These are phyloP conservation scores for Phenganax marumi DNA, from an alignment of 92 coral and sea anemone genomes.

Conservation along the genomic window DNA sequence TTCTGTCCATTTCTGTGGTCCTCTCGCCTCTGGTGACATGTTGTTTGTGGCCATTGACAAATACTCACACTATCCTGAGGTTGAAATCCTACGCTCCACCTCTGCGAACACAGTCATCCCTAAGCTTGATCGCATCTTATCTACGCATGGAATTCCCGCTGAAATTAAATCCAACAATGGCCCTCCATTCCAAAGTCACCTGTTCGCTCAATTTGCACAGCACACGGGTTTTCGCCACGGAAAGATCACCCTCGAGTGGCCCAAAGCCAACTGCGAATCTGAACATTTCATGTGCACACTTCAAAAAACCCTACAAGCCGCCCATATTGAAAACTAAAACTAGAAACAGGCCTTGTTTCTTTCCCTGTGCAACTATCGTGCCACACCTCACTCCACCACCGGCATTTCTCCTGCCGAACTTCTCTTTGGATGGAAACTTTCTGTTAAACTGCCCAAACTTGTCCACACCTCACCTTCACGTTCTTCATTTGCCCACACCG, in stretches of 20 bases:
- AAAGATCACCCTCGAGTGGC: slow-evolving; percentile 1
- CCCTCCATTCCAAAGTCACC: too few relatives aligned
- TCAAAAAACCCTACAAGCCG: background rate
- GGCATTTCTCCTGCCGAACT: slow-evolving; percentile 16
- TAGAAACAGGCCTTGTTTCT: slow-evolving; percentile 6
- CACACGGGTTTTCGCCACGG: background rate
- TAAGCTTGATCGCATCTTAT: too few relatives aligned
- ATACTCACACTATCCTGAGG: background rate
- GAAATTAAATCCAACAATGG: too few relatives aligned
- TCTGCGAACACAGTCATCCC: too few relatives aligned
- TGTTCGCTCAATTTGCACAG: too few relatives aligned
- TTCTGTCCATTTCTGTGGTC: too few relatives aligned
- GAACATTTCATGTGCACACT: slow-evolving; percentile 16
- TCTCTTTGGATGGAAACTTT: background rate
- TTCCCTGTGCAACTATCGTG: slow-evolving; percentile 16
- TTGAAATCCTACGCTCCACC: too few relatives aligned
- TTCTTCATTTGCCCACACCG: background rate
- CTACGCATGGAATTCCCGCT: background rate
- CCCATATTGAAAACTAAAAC: slow-evolving; percentile 18
- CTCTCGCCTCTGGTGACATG: background rate
- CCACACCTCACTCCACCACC: slow-evolving; percentile 19
- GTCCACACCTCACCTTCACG: slow-evolving; percentile 3
- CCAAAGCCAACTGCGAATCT: slow-evolving; percentile 4
- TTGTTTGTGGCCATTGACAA: background rate
- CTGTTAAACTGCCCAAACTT: background rate